These are phyloP conservation scores for Brachionus paranguensis DNA, from an alignment of 1,140 invertebrate genomes.

Conservation along the genomic window DNA sequence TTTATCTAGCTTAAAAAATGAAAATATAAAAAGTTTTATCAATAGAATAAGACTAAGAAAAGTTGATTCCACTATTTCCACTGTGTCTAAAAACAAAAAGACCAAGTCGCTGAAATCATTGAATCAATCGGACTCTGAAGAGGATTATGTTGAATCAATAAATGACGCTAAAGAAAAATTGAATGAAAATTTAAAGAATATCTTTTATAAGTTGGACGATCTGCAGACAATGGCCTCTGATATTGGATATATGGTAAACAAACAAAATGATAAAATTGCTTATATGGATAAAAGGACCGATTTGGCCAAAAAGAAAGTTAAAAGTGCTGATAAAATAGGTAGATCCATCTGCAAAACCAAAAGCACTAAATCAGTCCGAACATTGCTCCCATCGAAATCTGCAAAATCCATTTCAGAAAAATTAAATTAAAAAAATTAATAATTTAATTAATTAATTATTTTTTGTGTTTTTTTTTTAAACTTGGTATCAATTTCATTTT, in stretches of 20 bases:
- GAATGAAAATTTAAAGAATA: constrained; percentile 28
- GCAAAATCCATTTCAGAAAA: neutral
- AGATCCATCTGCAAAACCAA: neutral
- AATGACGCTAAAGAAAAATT: constrained; percentile 4
- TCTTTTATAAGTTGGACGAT: neutral
- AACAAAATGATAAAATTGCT: neutral
- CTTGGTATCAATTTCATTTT: neutral
- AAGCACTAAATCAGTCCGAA: neutral
- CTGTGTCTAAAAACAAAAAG: neutral
- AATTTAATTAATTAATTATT: neutral
- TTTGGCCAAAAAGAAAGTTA: neutral
- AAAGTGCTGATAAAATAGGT: neutral
- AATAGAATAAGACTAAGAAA: neutral
- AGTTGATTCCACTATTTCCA: neutral
- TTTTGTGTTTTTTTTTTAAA: neutral
- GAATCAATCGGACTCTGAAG: neutral
- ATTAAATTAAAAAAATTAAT: neutral
- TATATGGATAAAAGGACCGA: neutral
- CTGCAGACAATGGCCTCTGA: constrained; percentile 11
- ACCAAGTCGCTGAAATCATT: neutral
- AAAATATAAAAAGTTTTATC: neutral
- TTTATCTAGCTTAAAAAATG: neutral
- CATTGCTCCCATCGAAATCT: neutral
- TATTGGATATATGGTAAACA: constrained; percentile 12
- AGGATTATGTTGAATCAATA: neutral